Percentiles rank a stretch among this genome's conserved stretches.
phyloP scores from a whole-genome alignment of 1,140 invertebrate genomes.

The Polyergus mexicanus region DNA sequence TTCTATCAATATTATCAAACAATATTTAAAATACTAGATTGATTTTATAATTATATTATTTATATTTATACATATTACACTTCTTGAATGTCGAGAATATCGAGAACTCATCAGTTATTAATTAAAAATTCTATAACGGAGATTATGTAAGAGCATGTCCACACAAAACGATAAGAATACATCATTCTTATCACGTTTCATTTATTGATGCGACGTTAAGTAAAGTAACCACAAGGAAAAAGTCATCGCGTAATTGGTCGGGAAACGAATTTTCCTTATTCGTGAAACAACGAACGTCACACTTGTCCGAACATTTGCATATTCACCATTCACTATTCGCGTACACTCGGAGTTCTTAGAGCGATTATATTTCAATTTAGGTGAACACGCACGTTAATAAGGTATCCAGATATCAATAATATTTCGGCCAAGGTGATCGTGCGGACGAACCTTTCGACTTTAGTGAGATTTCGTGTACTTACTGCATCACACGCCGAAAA shows the following conservation, averaged over 20 bases:
- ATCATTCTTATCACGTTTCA: not conserved
- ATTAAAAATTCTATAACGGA: not conserved
- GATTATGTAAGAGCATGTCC: conserved; percentile 30
- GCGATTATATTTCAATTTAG: not conserved
- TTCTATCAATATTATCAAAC: not conserved
- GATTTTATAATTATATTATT: not conserved
- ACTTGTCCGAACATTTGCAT: conserved; percentile 17
- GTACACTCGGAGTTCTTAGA: not conserved
- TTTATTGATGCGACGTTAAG: not conserved
- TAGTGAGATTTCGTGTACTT: conserved; percentile 73
- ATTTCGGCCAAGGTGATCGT: not conserved
- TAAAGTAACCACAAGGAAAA: not conserved
- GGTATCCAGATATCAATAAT: not conserved
- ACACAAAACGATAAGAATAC: not conserved
- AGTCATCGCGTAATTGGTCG: not conserved
- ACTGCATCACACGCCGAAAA: conserved; percentile 68
- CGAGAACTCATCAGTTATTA: not conserved
- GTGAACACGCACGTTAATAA: not conserved
- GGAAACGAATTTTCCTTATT: conserved; percentile 8
- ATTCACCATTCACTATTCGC: conserved; percentile 1
- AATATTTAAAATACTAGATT: not conserved
- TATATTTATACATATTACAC: too few relatives aligned
- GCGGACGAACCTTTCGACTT: conserved; percentile 19
- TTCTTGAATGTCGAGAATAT: too few relatives aligned
- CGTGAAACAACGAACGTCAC: not conserved